phyloP scores from a whole-genome alignment of 2,888 invertebrate genomes.

The Emmelina monodactyla region DNA sequence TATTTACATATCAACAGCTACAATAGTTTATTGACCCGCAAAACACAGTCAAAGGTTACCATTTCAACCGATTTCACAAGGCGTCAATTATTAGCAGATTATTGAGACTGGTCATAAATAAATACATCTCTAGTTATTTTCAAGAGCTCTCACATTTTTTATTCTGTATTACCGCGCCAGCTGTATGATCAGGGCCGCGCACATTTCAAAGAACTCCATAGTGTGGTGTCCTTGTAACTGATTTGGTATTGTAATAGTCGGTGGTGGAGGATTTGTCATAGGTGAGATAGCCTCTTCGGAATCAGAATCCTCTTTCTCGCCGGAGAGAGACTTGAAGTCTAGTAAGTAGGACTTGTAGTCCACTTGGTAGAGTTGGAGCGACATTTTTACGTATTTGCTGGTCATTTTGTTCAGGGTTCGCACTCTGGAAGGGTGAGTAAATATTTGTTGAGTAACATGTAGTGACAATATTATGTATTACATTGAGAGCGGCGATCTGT shows the following conservation, averaged over 20 bases:
- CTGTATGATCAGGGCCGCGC: slow-evolving; percentile 97
- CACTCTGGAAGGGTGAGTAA: slow-evolving; percentile 66
- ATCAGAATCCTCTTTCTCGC: slow-evolving; percentile 71
- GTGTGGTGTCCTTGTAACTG: slow-evolving; percentile 84
- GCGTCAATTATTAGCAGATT: too few species aligned
- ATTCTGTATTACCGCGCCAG: too few species aligned
- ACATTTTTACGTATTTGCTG: slow-evolving; percentile 94
- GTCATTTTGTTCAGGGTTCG: slow-evolving; percentile 87
- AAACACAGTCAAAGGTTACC: too few species aligned
- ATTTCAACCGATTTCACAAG: too few species aligned
- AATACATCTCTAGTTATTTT: too few species aligned
- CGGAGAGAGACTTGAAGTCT: slow-evolving; percentile 95
- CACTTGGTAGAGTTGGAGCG: slow-evolving; percentile 97
- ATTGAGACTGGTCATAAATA: too few species aligned
- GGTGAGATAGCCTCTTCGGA: slow-evolving; percentile 34
- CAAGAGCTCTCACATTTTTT: too few species aligned
- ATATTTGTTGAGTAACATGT: too few species aligned
- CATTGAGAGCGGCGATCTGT: too few species aligned
- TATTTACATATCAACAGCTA: too few species aligned
- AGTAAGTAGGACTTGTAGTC: slow-evolving; percentile 97
- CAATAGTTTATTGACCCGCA: too few species aligned
- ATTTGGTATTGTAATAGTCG: slow-evolving; percentile 23
- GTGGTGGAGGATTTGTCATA: slow-evolving; percentile 27
- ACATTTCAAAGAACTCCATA: slow-evolving; percentile 99
- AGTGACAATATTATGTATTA: too few species aligned